Evolutionary conservation across 2,797 vertebrate species (phyloP), one percentile per base, ranked within the genome.

Genomic region (Megalops cyprinoides): DNA sequence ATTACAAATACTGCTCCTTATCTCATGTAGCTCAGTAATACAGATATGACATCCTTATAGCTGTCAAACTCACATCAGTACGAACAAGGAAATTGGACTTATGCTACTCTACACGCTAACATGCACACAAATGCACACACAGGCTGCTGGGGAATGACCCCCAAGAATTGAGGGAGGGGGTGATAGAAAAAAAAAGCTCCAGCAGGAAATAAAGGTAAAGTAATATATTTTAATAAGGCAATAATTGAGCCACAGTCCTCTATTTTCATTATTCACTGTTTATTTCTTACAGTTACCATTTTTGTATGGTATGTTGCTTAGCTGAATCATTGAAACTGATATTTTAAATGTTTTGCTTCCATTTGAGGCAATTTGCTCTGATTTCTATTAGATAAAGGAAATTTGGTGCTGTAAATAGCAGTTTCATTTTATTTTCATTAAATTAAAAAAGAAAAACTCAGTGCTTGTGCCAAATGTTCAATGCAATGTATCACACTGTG

Each of bases 151-250:
- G 10, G 46, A 48, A 48, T 4, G 10, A 48, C 31, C n/a, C n/a
- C n/a, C n/a, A n/a, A n/a, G n/a, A n/a, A n/a, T n/a, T n/a, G n/a
- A n/a, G n/a, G n/a, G n/a, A 39, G 6, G 28, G 12, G 25, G 31
- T 12, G 37, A 42, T 44, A 39, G 37, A 28, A 15, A 71, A 71
- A 67, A 62, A 9, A 2, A 4, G 5, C 9, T 62, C 25, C 34
- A n/a, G n/a, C n/a, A n/a, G n/a, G n/a, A n/a, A n/a, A n/a, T n/a
- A n/a, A n/a, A n/a, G n/a, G n/a, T n/a, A n/a, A 62, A 31, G 37
- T 42, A 71, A 71, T 71, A 34, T 71, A 71, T 71, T 71, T 71
- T 71, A 44, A 44, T 71, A 71, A 18, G 65, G 37, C 42, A 42
- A 71, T 9, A 42, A 39, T 39, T 71, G 67, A 71, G 67, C 37